A percentile compares a stretch with the other conserved stretches of the same genome.
Conservation (phyloP, 1,140 invertebrate species). For the Leguminivora glycinivorella region DNA sequence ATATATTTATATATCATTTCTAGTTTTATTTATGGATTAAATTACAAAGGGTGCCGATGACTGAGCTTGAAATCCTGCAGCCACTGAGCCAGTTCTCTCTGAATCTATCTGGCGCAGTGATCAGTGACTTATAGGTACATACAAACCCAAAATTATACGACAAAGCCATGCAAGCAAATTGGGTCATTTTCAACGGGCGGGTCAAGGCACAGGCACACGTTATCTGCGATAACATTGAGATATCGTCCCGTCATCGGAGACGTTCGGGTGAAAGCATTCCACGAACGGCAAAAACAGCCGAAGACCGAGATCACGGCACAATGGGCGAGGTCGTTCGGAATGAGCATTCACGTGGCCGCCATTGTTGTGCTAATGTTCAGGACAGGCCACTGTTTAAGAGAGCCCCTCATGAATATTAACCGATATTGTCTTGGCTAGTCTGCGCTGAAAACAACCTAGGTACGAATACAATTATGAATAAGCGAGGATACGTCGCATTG, state of each 20-base stretch:
- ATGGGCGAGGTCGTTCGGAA: constrained; percentile 52
- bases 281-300: constrained; percentile 46
- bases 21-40: neutral
- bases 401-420: constrained; percentile 69
- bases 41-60: neutral
- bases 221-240: constrained; percentile 5
- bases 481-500: neutral
- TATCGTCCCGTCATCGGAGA: neutral
- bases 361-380: constrained; percentile 68
- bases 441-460: constrained; percentile 46
- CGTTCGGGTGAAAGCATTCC: constrained; percentile 24
- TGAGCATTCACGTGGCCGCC: constrained; percentile 41
- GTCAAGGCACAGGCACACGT: constrained; percentile 2
- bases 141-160: neutral
- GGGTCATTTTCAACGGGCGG: constrained; percentile 12
- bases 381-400: constrained; percentile 44
- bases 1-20: too few species aligned
- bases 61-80: too few species aligned
- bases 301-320: constrained; percentile 51
- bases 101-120: neutral
- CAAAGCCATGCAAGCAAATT: neutral
- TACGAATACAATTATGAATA: constrained; percentile 40
- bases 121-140: too few species aligned
- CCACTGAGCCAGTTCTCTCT: neutral
- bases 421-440: constrained; percentile 56